These are phyloP conservation scores for Lipotes vexillifer DNA, from an alignment of 2,113 vertebrate species.

Conservation along the genomic window DNA sequence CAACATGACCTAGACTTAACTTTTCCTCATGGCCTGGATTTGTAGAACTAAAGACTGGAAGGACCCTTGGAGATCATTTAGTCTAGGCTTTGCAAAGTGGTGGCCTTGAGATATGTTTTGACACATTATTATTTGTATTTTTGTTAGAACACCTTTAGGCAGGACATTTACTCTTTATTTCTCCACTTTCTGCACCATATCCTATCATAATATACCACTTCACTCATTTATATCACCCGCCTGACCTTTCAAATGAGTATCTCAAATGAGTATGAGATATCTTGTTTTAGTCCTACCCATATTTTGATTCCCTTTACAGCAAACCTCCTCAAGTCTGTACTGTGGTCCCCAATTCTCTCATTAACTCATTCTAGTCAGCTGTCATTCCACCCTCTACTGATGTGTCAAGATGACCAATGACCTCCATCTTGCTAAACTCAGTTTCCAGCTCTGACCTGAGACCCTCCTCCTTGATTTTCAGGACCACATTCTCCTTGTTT, in stretches of 20 bases:
- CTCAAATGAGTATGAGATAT: neutral
- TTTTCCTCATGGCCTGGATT: neutral
- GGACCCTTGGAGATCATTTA: neutral
- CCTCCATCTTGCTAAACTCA: neutral
- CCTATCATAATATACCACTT: neutral
- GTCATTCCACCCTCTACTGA: neutral
- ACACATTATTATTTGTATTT: neutral
- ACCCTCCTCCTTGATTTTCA: neutral
- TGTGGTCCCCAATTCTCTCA: neutral
- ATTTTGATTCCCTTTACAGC: neutral
- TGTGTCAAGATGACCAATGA: neutral
- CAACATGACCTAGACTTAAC: conserved; percentile 31
- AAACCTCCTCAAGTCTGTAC: neutral
- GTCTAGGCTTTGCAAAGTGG: neutral
- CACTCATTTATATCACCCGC: neutral
- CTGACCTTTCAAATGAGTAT: neutral
- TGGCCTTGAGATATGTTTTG: neutral
- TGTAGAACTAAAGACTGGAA: neutral
- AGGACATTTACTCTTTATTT: neutral
- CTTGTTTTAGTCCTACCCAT: neutral
- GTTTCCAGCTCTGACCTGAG: neutral
- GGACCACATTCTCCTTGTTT: neutral
- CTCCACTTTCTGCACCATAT: neutral
- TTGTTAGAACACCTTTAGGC: neutral
- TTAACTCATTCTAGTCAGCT: neutral